These are phyloP conservation scores for Macrocentrus cingulum DNA, from an alignment of 1,140 invertebrate species.

Conservation along the genomic window DNA sequence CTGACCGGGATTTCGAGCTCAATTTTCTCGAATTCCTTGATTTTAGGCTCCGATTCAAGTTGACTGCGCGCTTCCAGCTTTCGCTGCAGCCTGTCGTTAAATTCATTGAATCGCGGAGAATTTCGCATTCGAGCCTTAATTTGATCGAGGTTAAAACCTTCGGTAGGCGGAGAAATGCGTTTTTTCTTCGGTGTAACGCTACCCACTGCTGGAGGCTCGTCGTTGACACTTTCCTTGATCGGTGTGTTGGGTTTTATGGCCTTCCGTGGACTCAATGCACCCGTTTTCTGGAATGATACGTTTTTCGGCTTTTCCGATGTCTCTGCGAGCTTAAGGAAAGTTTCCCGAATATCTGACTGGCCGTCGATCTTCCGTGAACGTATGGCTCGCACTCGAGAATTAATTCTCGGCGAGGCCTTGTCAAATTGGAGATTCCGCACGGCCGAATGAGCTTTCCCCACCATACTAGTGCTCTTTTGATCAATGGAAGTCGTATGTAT, in stretches of 20 bases:
- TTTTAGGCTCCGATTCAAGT: slow-evolving; percentile 48
- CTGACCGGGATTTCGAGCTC: slow-evolving; percentile 73
- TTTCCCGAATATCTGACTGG: slow-evolving; percentile 48
- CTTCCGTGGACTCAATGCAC: slow-evolving; percentile 48
- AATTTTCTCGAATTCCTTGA: slow-evolving; percentile 72
- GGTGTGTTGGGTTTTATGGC: slow-evolving; percentile 19
- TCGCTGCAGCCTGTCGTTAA: slow-evolving; percentile 64
- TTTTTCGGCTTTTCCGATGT: slow-evolving; percentile 31
- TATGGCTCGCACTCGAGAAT: slow-evolving; percentile 19
- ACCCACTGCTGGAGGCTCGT: slow-evolving; percentile 27
- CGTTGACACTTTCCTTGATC: slow-evolving; percentile 1
- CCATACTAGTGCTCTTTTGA: slow-evolving; percentile 8
- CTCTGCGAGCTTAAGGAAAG: slow-evolving; percentile 46
- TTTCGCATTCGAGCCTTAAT: slow-evolving; percentile 66
- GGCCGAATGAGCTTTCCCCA: slow-evolving; percentile 35
- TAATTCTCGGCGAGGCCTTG: slow-evolving; percentile 31
- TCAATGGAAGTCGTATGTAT: slow-evolving; percentile 13
- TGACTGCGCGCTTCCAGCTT: slow-evolving; percentile 54
- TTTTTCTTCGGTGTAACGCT: slow-evolving; percentile 50
- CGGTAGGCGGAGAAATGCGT: slow-evolving; percentile 53
- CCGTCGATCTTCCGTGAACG: slow-evolving; percentile 37
- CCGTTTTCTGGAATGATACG: slow-evolving; percentile 52
- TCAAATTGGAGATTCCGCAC: slow-evolving; percentile 49
- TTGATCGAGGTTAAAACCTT: slow-evolving; percentile 66
- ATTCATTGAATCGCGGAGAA: slow-evolving; percentile 67